phyloP scores from a whole-genome alignment of 2,797 vertebrate genomes.

The Paratrypauchen microcephalus region DNA sequence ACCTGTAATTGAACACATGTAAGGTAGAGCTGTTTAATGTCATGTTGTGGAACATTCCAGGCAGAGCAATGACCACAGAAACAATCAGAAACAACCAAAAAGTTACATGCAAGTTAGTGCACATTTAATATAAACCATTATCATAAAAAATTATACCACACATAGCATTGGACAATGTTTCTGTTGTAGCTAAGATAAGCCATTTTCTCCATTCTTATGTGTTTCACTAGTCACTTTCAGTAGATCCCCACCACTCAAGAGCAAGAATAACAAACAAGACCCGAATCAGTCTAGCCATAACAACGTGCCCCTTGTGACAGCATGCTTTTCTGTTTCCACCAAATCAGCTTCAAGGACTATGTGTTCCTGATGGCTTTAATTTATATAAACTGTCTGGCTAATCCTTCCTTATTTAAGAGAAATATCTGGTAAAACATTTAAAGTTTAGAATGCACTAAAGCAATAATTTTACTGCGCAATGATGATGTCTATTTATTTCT shows the following conservation, averaged over 20 bases:
- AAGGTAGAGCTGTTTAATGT: too few relatives aligned
- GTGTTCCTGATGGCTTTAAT: neutral
- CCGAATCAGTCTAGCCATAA: constrained; percentile 8
- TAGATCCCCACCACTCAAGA: neutral
- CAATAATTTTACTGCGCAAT: neutral
- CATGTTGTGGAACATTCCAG: too few relatives aligned
- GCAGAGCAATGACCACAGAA: too few relatives aligned
- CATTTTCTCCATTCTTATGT: neutral
- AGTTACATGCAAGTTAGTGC: too few relatives aligned
- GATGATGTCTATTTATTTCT: neutral
- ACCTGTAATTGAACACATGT: too few relatives aligned
- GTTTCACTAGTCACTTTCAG: neutral
- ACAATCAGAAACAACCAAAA: too few relatives aligned
- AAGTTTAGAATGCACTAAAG: neutral
- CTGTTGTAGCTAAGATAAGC: neutral
- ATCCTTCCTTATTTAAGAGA: neutral
- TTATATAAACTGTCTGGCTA: neutral
- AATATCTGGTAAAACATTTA: neutral
- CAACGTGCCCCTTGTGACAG: constrained; percentile 10
- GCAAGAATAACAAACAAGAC: neutral
- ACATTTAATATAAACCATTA: neutral
- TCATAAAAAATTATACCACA: neutral
- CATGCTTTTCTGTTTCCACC: neutral
- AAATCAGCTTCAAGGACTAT: constrained; percentile 5
- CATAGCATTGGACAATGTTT: neutral